Evolutionary conservation across 2,888 invertebrate species (phyloP).

Genomic region (Orthosia cruda): DNA sequence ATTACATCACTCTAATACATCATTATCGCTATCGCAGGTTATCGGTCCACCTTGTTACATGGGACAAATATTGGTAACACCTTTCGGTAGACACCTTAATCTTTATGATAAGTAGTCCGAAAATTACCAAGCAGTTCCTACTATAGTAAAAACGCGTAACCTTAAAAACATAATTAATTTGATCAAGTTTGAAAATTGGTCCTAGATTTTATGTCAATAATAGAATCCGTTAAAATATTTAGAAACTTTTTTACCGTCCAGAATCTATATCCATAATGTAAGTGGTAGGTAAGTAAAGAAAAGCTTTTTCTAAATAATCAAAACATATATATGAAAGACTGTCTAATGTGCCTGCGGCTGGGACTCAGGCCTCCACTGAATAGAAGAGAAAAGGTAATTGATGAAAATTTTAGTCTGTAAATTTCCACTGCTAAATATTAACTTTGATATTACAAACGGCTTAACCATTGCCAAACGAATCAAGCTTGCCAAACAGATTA

Average conservation of each 20-base stretch:
- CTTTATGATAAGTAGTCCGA: too few relatives aligned
- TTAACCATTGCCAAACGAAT: slow-evolving; percentile 3
- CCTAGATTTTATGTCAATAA: background rate
- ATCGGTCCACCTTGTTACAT: too few relatives aligned
- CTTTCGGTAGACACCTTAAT: background rate
- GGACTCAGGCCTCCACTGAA: background rate
- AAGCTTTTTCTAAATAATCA: background rate
- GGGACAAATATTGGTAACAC: background rate
- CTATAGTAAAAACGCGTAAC: too few relatives aligned
- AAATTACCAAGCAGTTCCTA: too few relatives aligned
- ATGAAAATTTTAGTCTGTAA: background rate
- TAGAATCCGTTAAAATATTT: background rate
- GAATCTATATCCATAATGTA: too few relatives aligned
- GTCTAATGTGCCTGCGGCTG: background rate
- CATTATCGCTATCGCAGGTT: too few relatives aligned
- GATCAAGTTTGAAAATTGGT: background rate
- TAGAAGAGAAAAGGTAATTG: background rate
- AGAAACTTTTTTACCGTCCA: background rate
- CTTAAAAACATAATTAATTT: background rate
- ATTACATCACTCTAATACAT: too few relatives aligned
- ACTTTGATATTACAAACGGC: background rate
- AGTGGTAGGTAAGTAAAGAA: background rate
- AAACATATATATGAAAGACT: background rate
- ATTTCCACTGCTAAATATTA: background rate
- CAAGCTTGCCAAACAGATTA: slow-evolving; percentile 10